A percentile compares a stretch with the other conserved stretches of the same genome.
phyloP scores from a whole-genome alignment of 2,113 vertebrate genomes.

The Serinus canaria region DNA sequence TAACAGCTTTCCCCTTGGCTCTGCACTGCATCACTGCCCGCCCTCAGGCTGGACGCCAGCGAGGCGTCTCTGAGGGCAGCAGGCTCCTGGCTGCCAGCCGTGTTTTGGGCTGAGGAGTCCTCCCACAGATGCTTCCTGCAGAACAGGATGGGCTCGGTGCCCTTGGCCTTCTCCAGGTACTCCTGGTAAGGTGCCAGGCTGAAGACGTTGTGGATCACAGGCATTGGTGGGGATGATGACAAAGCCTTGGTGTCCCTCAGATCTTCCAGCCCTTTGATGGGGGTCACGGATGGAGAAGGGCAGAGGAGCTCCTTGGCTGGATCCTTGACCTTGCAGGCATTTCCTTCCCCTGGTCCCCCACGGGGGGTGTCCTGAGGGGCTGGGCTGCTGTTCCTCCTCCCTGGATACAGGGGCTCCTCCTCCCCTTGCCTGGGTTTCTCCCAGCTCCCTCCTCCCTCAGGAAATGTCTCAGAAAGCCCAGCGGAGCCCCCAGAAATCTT shows the following conservation, averaged over 20 bases:
- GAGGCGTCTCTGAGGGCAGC: rapidly evolving
- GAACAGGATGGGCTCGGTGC: not conserved
- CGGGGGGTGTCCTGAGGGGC: rapidly evolving
- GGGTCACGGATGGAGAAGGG: rapidly evolving
- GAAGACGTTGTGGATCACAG: slow-evolving; percentile 90
- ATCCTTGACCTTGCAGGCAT: not conserved
- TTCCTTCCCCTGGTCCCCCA: not conserved
- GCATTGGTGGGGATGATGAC: slow-evolving; percentile 84
- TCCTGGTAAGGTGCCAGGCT: slow-evolving; percentile 88
- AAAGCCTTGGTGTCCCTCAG: not conserved
- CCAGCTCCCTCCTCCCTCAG: not conserved
- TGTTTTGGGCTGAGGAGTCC: not conserved
- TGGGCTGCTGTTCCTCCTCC: not conserved
- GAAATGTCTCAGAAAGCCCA: rapidly evolving
- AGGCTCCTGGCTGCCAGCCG: rapidly evolving
- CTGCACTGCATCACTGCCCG: rapidly evolving
- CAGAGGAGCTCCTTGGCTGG: not conserved
- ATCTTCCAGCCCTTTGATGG: not conserved
- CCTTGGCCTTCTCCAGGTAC: slow-evolving; percentile 68
- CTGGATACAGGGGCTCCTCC: not conserved
- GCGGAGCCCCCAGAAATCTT: not conserved
- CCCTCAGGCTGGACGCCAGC: not conserved
- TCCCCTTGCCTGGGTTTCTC: not conserved
- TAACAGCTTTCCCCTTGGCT: not conserved
- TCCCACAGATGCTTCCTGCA: not conserved